These are phyloP conservation scores for Drosophila mulleri DNA, from an alignment of 2,888 invertebrate genomes.

Conservation along the genomic window DNA sequence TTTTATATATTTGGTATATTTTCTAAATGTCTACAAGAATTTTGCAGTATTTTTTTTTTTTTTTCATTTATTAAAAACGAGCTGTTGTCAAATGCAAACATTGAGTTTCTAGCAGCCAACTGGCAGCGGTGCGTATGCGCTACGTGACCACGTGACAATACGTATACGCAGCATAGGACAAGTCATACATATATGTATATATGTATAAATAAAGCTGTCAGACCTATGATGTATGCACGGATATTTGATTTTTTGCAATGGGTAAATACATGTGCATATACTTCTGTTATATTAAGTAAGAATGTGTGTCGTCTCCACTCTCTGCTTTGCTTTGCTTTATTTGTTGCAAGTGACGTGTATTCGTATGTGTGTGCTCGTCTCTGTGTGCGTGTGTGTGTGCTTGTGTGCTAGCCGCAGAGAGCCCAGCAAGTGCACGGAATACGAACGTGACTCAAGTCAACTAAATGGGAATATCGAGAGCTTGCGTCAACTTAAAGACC, in stretches of 20 bases:
- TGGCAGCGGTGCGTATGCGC: conserved; percentile 50
- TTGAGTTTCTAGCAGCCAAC: conserved; percentile 33
- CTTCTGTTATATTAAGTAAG: conserved; percentile 4
- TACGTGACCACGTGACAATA: conserved; percentile 51
- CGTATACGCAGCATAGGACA: conserved; percentile 1
- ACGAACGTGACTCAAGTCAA: conserved; percentile 45
- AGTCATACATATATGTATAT: conserved; percentile 28
- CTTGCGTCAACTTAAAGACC: conserved; percentile 19
- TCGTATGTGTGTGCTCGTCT: not conserved
- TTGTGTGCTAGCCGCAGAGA: conserved; percentile 5
- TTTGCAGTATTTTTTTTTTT: conserved; percentile 28
- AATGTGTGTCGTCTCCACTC: conserved; percentile 14
- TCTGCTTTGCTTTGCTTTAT: conserved; percentile 17
- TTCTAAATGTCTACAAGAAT: conserved; percentile 4
- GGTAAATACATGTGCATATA: conserved; percentile 14
- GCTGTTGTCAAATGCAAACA: conserved; percentile 47
- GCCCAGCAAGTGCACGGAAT: conserved; percentile 16
- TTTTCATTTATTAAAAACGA: conserved; percentile 34
- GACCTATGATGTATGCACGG: conserved; percentile 4
- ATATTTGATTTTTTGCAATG: conserved; percentile 47
- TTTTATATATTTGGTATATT: not conserved
- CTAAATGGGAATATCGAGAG: conserved; percentile 17
- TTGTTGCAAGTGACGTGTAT: conserved; percentile 31
- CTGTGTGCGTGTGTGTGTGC: not conserved
- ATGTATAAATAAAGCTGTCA: conserved; percentile 1